These are phyloP conservation scores for Cremastinae sp. DNA, from an alignment of 2,888 invertebrate genomes.

Conservation along the genomic window DNA sequence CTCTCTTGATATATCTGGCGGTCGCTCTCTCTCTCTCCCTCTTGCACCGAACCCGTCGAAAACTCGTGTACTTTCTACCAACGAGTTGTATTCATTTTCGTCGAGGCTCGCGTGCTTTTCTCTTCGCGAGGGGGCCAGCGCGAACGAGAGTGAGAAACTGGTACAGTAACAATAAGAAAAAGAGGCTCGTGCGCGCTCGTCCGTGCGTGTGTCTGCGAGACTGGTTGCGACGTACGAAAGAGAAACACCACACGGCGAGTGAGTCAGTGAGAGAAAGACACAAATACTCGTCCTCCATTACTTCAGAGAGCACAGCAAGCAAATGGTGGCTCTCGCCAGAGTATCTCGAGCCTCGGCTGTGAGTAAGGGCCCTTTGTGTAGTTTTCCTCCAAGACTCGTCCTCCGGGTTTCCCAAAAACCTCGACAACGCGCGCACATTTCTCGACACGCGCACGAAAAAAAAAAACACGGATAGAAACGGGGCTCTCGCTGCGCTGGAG, in stretches of 20 bases:
- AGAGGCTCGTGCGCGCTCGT: neutral
- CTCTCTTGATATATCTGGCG: conserved; percentile 60
- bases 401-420: conserved; percentile 58
- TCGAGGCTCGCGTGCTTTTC: conserved; percentile 20
- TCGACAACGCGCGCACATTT: conserved; percentile 1
- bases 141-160: conserved; percentile 54
- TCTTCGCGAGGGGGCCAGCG: conserved; percentile 39
- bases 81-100: conserved; percentile 10
- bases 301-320: conserved; percentile 71
- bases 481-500: conserved; percentile 33
- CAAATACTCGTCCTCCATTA: conserved; percentile 77
- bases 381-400: conserved; percentile 42
- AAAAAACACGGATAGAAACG: neutral
- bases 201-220: conserved; percentile 19
- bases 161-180: conserved; percentile 50
- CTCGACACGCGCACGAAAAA: neutral
- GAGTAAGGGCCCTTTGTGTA: conserved; percentile 71
- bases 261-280: conserved; percentile 61
- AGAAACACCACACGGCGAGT: conserved; percentile 38
- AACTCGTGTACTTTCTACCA: conserved; percentile 11
- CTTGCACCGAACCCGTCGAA: neutral
- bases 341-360: conserved; percentile 61
- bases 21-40: neutral
- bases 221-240: conserved; percentile 30
- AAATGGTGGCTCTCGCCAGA: conserved; percentile 75